Base-by-base conservation (phyloP, 2,113 vertebrate species). In the Trogon surrucura region DNA sequence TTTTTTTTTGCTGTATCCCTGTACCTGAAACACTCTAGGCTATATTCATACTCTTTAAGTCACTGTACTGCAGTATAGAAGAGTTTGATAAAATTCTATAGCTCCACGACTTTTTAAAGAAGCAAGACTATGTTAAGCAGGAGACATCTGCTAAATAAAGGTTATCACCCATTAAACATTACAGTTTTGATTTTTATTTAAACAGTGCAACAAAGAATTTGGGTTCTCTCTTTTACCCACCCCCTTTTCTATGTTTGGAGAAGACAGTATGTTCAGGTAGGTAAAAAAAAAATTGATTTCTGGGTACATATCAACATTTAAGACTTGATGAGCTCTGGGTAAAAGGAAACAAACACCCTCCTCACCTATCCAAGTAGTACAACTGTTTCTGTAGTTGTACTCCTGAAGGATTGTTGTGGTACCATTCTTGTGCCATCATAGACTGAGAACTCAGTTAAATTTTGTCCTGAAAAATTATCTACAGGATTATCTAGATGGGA, bases 281-380 rank as follows among this genome's bases (percentile, higher is more conserved):
- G 4, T 20, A 54, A 4, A 75, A 41, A 79, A 66, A 71, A 74
- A 62, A 23, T 4, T 16, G 15, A 57, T 47, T 79, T 91, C 36
- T 57, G 36, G 8, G 13, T 65, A 44, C 4, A 5, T 16, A 8
- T n/a, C 6, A 30, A 38, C 17, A 44, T 58, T 74, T 82, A 53
- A 74, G 19, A 48, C 0, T 53, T 53, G 26, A 38, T 53, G 32
- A 82, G 3, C 17, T 67, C 27, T 79, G 22, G 2, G 30, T 29
- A 44, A 5, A 89, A 83, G 30, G 17, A 32, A 72, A 32, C 20
- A 67, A 57, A 44, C 17, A 44, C 1, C 2, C 2, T 57, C 13
- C 8, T 34, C 17, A 17, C 8, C 7, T 30, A 30, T 2, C 1
- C 6, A 56, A 51, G 57, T 0, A 74, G 1, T 10, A 27, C 8